Evolutionary conservation across 2,113 vertebrate genomes (phyloP).

Genomic region (Catharus bicknelli): DNA sequence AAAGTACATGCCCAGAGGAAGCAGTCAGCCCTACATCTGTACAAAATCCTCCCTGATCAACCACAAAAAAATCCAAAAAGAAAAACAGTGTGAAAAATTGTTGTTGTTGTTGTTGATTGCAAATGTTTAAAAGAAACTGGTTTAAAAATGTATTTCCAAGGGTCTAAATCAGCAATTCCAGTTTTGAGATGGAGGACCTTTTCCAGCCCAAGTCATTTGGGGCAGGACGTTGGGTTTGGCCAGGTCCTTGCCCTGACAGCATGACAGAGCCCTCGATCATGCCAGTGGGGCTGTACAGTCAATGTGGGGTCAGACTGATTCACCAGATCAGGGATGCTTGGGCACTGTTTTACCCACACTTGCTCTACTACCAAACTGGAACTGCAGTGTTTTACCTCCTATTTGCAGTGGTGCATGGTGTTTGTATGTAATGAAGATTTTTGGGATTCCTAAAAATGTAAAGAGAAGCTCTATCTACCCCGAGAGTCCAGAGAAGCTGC

Average conservation of each 20-base stretch:
- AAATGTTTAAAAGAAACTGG: neutral
- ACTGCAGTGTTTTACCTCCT: neutral
- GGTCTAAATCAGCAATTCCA: neutral
- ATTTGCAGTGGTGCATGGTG: neutral
- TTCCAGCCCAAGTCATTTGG: neutral
- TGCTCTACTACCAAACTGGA: neutral
- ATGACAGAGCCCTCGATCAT: neutral
- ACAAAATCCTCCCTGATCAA: neutral
- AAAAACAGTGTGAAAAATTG: neutral
- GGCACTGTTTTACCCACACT: neutral
- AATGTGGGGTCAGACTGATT: neutral
- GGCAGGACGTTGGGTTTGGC: fast-evolving
- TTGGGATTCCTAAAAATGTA: neutral
- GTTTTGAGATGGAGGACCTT: neutral
- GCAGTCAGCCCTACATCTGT: neutral
- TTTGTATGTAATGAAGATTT: neutral
- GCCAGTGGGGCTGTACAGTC: neutral
- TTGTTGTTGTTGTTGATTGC: neutral
- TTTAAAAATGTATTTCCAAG: neutral
- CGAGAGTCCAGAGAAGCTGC: neutral
- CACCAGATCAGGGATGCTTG: neutral
- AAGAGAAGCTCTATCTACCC: neutral
- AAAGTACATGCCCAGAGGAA: neutral
- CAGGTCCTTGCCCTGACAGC: neutral
- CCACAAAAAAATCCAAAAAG: neutral